These are phyloP conservation scores for Agrotis segetum DNA, from an alignment of 2,888 invertebrate genomes.

Conservation along the genomic window DNA sequence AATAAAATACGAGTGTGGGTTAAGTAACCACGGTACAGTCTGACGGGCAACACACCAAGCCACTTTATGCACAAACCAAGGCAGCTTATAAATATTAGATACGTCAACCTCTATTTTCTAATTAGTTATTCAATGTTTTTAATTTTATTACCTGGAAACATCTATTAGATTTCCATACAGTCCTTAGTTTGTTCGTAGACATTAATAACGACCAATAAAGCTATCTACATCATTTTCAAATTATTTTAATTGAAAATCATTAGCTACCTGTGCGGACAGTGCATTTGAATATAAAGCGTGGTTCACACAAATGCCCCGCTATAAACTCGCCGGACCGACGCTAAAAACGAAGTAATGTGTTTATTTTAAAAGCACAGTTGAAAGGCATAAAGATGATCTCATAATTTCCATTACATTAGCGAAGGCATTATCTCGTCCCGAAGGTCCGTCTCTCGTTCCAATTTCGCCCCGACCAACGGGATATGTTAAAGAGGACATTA, in stretches of 20 bases:
- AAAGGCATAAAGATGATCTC: slow-evolving; percentile 85
- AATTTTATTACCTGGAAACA: slow-evolving; percentile 4
- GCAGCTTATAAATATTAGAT: slow-evolving; percentile 8
- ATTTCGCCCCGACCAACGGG: slow-evolving; percentile 85
- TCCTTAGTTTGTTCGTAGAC: background rate
- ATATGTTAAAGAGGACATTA: slow-evolving; percentile 91
- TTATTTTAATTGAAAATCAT: slow-evolving; percentile 74
- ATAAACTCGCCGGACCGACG: slow-evolving; percentile 67
- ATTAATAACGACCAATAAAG: slow-evolving; percentile 36
- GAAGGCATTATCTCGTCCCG: slow-evolving; percentile 84
- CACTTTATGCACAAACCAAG: slow-evolving; percentile 14
- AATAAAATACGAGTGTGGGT: slow-evolving; percentile 11
- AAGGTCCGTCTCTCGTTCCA: slow-evolving; percentile 81
- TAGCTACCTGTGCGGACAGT: slow-evolving; percentile 65
- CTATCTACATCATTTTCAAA: slow-evolving; percentile 62
- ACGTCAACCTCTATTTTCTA: background rate
- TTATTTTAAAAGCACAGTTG: slow-evolving; percentile 88
- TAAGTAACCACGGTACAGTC: slow-evolving; percentile 1
- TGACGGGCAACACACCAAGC: slow-evolving; percentile 15
- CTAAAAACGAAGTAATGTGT: slow-evolving; percentile 80
- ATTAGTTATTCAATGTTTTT: slow-evolving; percentile 17
- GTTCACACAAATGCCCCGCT: slow-evolving; percentile 68
- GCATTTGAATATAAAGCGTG: slow-evolving; percentile 72
- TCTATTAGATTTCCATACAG: slow-evolving; percentile 8
- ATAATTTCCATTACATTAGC: slow-evolving; percentile 88